Evolutionary conservation across 2,113 vertebrate genomes (phyloP).

Genomic region (Dicaeum eximium): DNA sequence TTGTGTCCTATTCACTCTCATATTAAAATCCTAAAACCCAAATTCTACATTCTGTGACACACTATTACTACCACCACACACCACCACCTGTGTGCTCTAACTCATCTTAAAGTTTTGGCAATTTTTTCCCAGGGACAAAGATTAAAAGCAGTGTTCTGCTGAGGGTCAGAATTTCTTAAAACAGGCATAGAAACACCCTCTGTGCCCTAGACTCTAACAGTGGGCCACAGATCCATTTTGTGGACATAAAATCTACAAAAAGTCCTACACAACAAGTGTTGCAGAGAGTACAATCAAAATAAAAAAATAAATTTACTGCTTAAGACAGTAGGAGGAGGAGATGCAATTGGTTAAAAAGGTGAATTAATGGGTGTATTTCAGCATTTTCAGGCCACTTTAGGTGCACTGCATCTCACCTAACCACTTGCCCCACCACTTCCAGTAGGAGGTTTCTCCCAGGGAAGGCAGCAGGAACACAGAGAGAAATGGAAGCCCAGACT

Average conservation of each 20-base stretch:
- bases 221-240: background rate
- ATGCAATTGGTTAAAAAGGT: background rate
- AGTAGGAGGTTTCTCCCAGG: background rate
- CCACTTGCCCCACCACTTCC: background rate
- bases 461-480: background rate
- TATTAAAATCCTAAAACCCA: too few relatives aligned
- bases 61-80: too few relatives aligned
- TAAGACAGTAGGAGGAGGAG: background rate
- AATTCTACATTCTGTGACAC: too few relatives aligned
- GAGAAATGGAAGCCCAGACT: background rate
- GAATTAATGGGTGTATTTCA: background rate
- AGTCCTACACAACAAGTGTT: too few relatives aligned
- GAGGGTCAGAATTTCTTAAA: too few relatives aligned
- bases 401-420: background rate
- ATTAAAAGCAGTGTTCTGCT: too few relatives aligned
- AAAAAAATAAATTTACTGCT: background rate
- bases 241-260: background rate
- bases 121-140: too few relatives aligned
- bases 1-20: too few relatives aligned
- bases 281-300: background rate
- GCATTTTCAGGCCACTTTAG: background rate
- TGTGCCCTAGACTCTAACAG: too few relatives aligned
- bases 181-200: too few relatives aligned
- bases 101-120: too few relatives aligned
- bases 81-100: too few relatives aligned